Conservation (phyloP, 2,113 vertebrate genomes). For the Siphamia tubifer region DNA sequence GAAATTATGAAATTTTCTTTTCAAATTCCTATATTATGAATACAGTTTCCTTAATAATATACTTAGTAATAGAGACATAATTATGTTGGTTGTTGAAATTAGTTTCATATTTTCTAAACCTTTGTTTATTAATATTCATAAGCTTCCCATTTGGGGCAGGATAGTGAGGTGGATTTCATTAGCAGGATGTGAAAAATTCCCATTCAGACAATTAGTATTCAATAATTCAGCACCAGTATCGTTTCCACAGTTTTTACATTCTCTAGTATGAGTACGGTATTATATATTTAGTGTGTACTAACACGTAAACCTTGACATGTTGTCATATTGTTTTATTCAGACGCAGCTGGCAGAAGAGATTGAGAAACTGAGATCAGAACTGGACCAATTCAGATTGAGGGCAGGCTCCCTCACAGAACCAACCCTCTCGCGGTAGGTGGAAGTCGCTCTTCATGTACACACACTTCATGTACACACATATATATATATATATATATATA, state of each 20-base stretch:
- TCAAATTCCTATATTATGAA: conserved; percentile 1
- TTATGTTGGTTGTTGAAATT: conserved; percentile 10
- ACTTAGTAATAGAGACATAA: conserved; percentile 18
- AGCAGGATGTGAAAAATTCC: neutral
- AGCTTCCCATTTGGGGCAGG: neutral
- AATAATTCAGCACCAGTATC: neutral
- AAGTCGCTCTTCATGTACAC: neutral
- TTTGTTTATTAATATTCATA: conserved; percentile 30
- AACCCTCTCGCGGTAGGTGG: conserved; percentile 88
- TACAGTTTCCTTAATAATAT: neutral
- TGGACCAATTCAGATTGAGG: conserved; percentile 93
- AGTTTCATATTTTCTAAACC: conserved; percentile 10
- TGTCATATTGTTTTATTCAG: conserved; percentile 69
- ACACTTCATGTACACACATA: too few relatives aligned
- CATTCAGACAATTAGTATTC: neutral
- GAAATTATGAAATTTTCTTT: neutral
- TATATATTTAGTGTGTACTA: neutral
- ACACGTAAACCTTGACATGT: neutral
- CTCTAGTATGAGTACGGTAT: neutral
- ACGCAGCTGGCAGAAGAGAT: conserved; percentile 94
- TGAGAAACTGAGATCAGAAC: conserved; percentile 91
- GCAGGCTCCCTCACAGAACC: conserved; percentile 94
- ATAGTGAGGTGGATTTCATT: neutral
- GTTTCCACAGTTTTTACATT: neutral
- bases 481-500: too few relatives aligned